These are phyloP conservation scores for Drosophila acutilabella DNA, from an alignment of 2,888 invertebrate genomes.

Conservation along the genomic window DNA sequence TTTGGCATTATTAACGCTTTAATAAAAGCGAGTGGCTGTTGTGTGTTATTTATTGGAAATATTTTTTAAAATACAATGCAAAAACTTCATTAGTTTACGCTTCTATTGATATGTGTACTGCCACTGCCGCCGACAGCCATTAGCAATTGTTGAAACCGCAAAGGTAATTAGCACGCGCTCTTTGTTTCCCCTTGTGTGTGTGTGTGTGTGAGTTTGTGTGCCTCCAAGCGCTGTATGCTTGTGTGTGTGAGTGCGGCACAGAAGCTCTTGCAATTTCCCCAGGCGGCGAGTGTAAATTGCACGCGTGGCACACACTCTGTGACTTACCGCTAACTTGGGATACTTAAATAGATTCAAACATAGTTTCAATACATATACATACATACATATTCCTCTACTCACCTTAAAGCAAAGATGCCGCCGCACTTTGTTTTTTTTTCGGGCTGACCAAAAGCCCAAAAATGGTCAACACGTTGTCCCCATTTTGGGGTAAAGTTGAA, in stretches of 20 bases:
- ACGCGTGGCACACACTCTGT: constrained; percentile 59
- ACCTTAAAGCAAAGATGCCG: constrained; percentile 72
- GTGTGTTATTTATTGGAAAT: not conserved
- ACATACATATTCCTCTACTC: constrained; percentile 13
- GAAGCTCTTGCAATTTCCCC: constrained; percentile 45
- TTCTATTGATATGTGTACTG: constrained; percentile 14
- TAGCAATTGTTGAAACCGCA: constrained; percentile 33
- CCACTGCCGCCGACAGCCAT: constrained; percentile 14
- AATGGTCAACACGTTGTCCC: constrained; percentile 65
- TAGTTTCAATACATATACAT: not conserved
- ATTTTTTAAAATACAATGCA: not conserved
- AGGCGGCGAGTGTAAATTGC: constrained; percentile 55
- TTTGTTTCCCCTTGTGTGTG: constrained; percentile 56
- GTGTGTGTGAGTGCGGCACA: constrained; percentile 36
- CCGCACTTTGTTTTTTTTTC: constrained; percentile 33
- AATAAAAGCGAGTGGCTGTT: too few relatives aligned
- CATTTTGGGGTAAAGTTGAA: constrained; percentile 52
- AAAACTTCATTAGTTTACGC: not conserved
- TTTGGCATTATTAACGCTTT: too few relatives aligned
- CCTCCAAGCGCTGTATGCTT: constrained; percentile 26
- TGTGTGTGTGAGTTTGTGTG: not conserved
- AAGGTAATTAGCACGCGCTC: constrained; percentile 71
- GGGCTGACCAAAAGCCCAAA: constrained; percentile 44
- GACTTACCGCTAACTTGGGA: constrained; percentile 9
- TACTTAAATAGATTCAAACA: constrained; percentile 5